phyloP scores from a whole-genome alignment of 2,113 vertebrate genomes.

The Chloropsis hardwickii region DNA sequence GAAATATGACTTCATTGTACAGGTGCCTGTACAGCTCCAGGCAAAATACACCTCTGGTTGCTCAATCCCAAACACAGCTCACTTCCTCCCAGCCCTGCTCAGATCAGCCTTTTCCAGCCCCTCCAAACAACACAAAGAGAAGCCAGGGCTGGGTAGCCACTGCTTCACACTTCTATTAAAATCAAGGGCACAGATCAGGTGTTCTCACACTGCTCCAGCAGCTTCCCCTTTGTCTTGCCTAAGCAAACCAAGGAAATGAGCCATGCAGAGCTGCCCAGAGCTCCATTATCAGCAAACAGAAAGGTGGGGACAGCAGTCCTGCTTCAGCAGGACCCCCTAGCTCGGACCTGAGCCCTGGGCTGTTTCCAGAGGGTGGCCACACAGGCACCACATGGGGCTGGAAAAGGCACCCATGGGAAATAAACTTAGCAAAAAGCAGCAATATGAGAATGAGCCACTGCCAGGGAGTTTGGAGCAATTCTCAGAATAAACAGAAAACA shows the following conservation, averaged over 20 bases:
- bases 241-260: neutral
- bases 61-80: neutral
- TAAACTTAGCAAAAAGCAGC: neutral
- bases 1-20: neutral
- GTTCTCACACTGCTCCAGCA: neutral
- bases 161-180: neutral
- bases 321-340: neutral
- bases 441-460: neutral
- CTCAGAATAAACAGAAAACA: neutral
- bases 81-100: neutral
- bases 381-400: fast-evolving
- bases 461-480: neutral
- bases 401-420: neutral
- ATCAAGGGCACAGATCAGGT: neutral
- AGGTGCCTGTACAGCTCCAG: neutral
- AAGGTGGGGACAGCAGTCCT: neutral
- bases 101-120: neutral
- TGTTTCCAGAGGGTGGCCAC: neutral
- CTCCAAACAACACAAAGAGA: neutral
- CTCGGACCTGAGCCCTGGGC: neutral
- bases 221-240: neutral
- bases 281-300: neutral
- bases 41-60: neutral
- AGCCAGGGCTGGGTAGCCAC: neutral
- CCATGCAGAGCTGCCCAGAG: neutral